Evolutionary conservation across 2,113 vertebrate species (phyloP).

Genomic region (Platichthys flesus): DNA sequence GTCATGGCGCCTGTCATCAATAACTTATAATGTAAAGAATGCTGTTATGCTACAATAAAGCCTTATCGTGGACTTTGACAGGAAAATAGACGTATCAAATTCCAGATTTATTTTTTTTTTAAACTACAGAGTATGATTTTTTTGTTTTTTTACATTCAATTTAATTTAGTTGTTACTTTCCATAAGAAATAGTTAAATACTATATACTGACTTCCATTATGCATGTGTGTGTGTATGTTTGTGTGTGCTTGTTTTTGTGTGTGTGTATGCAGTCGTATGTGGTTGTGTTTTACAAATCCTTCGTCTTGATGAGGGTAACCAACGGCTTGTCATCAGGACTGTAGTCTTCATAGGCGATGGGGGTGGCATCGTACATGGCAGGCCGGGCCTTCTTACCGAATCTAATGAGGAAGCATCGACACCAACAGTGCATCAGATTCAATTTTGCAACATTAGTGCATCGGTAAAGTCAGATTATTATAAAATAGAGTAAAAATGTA

Average conservation of each 20-base stretch:
- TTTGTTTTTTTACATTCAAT: conserved; percentile 60
- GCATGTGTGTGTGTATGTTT: not conserved
- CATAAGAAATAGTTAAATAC: conserved; percentile 67
- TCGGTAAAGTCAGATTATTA: not conserved
- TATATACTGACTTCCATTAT: conserved; percentile 40
- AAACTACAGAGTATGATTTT: conserved; percentile 56
- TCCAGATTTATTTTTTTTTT: conserved; percentile 51
- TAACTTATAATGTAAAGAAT: conserved; percentile 68
- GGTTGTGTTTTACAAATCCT: conserved; percentile 92
- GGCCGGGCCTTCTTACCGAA: conserved; percentile 98
- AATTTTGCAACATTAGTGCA: not conserved
- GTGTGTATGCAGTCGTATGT: conserved; percentile 15
- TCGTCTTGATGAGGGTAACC: conserved; percentile 99
- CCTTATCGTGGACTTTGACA: conserved; percentile 66
- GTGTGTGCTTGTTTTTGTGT: not conserved
- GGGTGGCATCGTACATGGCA: conserved; percentile 97
- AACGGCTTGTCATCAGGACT: conserved; percentile 98
- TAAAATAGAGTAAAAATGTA: not conserved
- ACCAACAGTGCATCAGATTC: not conserved
- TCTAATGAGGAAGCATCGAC: conserved; percentile 75
- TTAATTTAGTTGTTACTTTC: conserved; percentile 48
- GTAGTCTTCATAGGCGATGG: conserved; percentile 97
- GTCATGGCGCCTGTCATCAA: conserved; percentile 46
- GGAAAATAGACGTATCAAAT: conserved; percentile 80
- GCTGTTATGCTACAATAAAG: conserved; percentile 77